These are phyloP conservation scores for Erethizon dorsatum DNA, from an alignment of 2,797 vertebrate genomes.

Conservation along the genomic window DNA sequence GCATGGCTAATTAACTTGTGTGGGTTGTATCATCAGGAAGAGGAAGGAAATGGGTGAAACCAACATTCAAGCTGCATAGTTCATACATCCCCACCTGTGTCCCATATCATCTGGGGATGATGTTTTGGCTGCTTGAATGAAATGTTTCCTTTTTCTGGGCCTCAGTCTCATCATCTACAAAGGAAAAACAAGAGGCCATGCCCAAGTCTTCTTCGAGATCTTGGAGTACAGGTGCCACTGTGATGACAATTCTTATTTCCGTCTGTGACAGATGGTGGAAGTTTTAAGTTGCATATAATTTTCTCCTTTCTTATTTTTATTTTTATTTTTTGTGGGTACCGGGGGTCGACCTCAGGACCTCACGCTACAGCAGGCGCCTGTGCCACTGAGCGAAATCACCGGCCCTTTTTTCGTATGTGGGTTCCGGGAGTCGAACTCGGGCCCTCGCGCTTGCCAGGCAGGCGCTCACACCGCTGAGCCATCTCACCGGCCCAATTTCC, in stretches of 20 bases:
- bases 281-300: neutral
- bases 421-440: too few relatives aligned
- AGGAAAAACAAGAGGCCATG: neutral
- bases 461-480: too few relatives aligned
- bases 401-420: too few relatives aligned
- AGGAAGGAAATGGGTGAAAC: accelerated
- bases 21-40: neutral
- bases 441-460: too few relatives aligned
- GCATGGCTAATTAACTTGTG: neutral
- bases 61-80: neutral
- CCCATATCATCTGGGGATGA: neutral
- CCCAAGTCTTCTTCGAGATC: neutral
- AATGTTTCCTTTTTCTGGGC: neutral
- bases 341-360: too few relatives aligned
- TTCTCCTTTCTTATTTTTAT: too few relatives aligned
- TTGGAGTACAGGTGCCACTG: neutral
- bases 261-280: neutral
- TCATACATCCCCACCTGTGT: neutral
- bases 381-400: too few relatives aligned
- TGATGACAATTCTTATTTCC: neutral
- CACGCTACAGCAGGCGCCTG: too few relatives aligned
- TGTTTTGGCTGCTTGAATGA: neutral
- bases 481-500: neutral
- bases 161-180: neutral
- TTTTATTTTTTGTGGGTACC: too few relatives aligned